Base-by-base conservation (phyloP, 2,113 vertebrate species). In the Prietella phreatophila region DNA sequence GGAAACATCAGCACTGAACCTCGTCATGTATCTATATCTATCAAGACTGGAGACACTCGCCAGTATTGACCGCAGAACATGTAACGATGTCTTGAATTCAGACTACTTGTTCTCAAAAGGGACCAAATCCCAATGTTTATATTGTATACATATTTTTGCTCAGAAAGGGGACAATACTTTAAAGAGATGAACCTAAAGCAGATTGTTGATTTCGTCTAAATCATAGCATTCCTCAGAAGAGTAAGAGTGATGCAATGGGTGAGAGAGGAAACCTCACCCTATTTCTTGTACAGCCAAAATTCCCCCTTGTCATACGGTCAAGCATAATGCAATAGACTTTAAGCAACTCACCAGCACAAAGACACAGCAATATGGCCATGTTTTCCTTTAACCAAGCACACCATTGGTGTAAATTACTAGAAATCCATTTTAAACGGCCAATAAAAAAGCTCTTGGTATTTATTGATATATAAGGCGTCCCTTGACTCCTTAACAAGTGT, bases 211-310 rank as follows among this genome's bases (percentile, higher is more conserved):
- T 53, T 13, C 50, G 11, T 55, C 53, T 55, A 81, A 81, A 71
- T 69, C 50, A 55, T 7, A 27, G 47, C 78, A 1, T 50, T 27
- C 22, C 61, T 39, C 50, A 71, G 78, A 56, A 88, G 71, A 65
- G 39, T 30, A 36, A 53, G 82, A 63, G 82, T 65, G 82, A 88
- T 61, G 69, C 39, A 84, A 65, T 22, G 42, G 1, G n/a, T 56
- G 69, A 85, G 61, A 80, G 83, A 81, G 75, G 53, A 69, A 78
- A 83, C n/a, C 30, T 86, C 25, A 11, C 60, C 22, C 78, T 36
- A 47, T 53, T 67, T 86, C 85, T 65, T 30, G 10, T 86, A 80
- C 75, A 80, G 27, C 53, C 33, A 30, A 27, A 87, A 71, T 87
- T 87, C 78, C 65, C 47, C 50, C 6, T 2, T 14, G 50, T 84